Conservation (phyloP, 2,888 invertebrate species). For the Ceriagrion tenellum region DNA sequence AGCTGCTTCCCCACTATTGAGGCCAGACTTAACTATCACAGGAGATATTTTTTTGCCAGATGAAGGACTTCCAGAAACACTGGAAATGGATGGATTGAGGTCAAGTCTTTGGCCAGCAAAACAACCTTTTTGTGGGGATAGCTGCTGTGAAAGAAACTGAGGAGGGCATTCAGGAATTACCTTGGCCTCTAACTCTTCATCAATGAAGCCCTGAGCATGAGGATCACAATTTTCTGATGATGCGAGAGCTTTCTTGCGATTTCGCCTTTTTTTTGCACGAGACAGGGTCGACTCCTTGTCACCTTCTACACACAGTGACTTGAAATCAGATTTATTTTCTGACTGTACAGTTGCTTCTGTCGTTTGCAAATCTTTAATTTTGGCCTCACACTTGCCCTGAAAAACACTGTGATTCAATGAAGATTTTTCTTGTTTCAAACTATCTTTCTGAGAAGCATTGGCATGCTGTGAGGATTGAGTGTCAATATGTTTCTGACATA, state of each 20-base stretch:
- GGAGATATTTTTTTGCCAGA: not conserved
- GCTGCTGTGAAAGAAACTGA: not conserved
- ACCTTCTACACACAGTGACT: not conserved
- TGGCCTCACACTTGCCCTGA: not conserved
- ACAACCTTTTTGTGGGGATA: not conserved
- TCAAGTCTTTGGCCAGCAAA: not conserved
- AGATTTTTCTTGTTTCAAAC: not conserved
- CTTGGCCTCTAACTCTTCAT: not conserved
- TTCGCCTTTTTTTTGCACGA: not conserved
- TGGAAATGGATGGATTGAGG: not conserved
- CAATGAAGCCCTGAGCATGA: not conserved
- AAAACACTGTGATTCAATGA: not conserved
- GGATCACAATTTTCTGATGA: not conserved
- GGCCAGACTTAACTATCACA: not conserved
- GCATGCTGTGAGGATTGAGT: not conserved
- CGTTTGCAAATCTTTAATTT: not conserved
- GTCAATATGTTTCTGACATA: not conserved
- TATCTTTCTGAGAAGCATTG: not conserved
- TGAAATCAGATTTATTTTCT: not conserved
- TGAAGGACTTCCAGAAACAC: not conserved
- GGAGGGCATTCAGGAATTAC: not conserved
- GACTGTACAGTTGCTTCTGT: not conserved
- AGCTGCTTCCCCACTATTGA: not conserved
- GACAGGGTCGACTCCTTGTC: not conserved
- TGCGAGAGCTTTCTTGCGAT: not conserved